Conservation (phyloP, 2,797 vertebrate species). For the Myotis pilosus region DNA sequence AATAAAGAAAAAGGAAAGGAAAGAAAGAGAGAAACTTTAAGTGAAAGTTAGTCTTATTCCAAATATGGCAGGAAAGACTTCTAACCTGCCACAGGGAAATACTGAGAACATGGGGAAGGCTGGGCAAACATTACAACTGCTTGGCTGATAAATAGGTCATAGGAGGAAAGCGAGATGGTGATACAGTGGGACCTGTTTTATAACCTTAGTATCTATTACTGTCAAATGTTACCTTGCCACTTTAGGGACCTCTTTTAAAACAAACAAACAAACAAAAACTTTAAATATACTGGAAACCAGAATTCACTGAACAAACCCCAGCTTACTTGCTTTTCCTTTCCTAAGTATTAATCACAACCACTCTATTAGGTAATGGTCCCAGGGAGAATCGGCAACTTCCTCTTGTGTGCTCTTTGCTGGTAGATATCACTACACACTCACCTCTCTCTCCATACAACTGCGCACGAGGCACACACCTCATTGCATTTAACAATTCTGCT, state of each 20-base stretch:
- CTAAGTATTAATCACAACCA: not conserved
- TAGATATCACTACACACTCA: accelerated
- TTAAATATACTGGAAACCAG: slow-evolving; percentile 30
- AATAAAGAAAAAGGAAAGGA: not conserved
- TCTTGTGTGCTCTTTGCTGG: accelerated
- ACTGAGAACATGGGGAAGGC: slow-evolving; percentile 44
- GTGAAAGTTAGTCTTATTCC: slow-evolving; percentile 67
- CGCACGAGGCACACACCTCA: accelerated
- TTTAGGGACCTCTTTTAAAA: slow-evolving; percentile 12
- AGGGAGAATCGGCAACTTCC: accelerated
- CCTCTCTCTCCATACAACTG: not conserved
- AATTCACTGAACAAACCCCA: not conserved
- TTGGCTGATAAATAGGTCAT: slow-evolving; percentile 67
- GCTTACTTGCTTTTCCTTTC: slow-evolving; percentile 1
- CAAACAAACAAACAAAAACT: not conserved
- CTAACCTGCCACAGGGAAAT: slow-evolving; percentile 64
- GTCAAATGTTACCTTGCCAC: slow-evolving; percentile 71
- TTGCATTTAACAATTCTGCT: not conserved
- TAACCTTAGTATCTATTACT: slow-evolving; percentile 68
- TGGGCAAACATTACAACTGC: not conserved
- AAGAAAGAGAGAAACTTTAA: not conserved
- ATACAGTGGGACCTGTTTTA: slow-evolving; percentile 68
- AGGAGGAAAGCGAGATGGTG: slow-evolving; percentile 62
- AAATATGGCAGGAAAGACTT: slow-evolving; percentile 33
- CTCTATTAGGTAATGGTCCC: not conserved